Base-by-base conservation (phyloP, 2,888 invertebrate genomes). In the Ophion ventricosus region DNA sequence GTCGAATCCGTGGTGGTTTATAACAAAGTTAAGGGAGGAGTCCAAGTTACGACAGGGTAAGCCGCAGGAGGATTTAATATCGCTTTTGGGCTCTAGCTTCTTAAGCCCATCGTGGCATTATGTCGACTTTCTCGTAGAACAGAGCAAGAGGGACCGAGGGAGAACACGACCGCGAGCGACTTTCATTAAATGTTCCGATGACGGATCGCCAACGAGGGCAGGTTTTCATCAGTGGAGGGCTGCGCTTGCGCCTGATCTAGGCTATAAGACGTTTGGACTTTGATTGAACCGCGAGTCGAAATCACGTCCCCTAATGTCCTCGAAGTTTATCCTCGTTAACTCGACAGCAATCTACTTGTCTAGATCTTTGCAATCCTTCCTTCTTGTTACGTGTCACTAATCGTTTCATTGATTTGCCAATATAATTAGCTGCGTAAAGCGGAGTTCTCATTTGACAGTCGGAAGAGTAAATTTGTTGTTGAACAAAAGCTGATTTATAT, bases 121-220 rank as follows among this genome's bases (percentile, higher is more conserved):
- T 79, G 80, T 83, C 57, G 66, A n/a, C n/a, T 72, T 35, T 29
- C 57, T 35, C 20, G 43, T 56, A 20, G 43, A 29, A 26, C 17
- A 23, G 59, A 59, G 74, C 49, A 56, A 25, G 74, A 81, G 81
- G 67, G 14, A 74, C 78, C 20, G 59, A 64, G 59, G 57, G 54
- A n/a, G 23, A 63, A 23, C 57, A 49, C 40, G 49, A 78, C 88
- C 89, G 85, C 85, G 84, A 85, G 85, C 84, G 90, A 87, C 87
- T 92, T 91, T 92, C 91, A 92, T 92, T 92, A 92, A 92, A 90
- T 88, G 88, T 85, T 87, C 76, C 84, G 88, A 91, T 92, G 92
- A 92, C 90, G 87, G 91, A 92, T 92, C 89, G 90, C 87, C 87
- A 87, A 70, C 72, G 57, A 77, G 84, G 86, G 80, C 80, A 82